phyloP scores from a whole-genome alignment of 2,113 vertebrate genomes.

The Lophochroa leadbeateri region DNA sequence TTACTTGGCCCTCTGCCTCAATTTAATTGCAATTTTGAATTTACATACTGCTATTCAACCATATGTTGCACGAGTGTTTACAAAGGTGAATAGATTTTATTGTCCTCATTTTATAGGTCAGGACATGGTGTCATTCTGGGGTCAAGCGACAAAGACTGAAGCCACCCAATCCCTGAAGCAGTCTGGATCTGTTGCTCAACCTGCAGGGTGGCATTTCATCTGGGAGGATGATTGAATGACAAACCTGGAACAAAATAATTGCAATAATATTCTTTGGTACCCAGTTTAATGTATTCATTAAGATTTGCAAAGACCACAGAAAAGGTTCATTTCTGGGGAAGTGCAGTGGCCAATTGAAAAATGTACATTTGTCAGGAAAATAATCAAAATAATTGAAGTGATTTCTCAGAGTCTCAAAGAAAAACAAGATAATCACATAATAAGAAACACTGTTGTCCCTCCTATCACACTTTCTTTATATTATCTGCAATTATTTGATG shows the following conservation, averaged over 20 bases:
- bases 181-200: background rate
- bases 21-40: slow-evolving; percentile 34
- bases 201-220: background rate
- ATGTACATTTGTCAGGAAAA: background rate
- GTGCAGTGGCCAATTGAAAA: background rate
- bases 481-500: slow-evolving; percentile 28
- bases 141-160: background rate
- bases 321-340: background rate
- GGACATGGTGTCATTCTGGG: background rate
- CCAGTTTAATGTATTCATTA: background rate
- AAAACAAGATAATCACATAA: background rate
- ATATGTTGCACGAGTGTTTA: background rate
- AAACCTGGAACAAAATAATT: background rate
- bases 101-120: slow-evolving; percentile 10
- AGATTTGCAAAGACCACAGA: background rate
- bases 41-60: background rate
- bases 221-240: background rate
- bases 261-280: background rate
- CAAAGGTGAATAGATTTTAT: slow-evolving; percentile 1
- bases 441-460: slow-evolving; percentile 5
- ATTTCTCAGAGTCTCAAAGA: background rate
- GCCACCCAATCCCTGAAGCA: background rate
- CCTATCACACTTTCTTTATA: background rate
- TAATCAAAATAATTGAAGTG: background rate
- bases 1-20: background rate